Conservation (phyloP, 2,113 vertebrate species). For the Psittacula cyanocephala region DNA sequence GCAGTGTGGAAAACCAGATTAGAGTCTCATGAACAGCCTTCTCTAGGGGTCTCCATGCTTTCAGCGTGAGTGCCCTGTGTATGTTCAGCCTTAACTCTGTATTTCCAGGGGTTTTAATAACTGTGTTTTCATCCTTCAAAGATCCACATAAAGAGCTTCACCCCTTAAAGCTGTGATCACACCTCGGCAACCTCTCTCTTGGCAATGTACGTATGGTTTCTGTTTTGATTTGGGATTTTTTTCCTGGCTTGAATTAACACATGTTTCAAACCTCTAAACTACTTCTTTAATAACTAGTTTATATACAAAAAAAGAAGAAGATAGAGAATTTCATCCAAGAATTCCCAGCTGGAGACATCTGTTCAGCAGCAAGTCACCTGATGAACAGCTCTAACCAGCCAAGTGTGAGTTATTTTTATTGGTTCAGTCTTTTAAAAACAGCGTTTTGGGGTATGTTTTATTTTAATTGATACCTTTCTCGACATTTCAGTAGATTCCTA, state of each 20-base stretch:
- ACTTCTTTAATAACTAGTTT: constrained; percentile 45
- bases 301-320: background rate
- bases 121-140: constrained; percentile 4
- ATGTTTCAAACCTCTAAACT: constrained; percentile 1
- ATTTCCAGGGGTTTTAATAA: background rate
- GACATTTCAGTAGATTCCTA: background rate
- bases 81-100: background rate
- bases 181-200: constrained; percentile 30
- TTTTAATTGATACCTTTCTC: constrained; percentile 12
- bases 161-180: constrained; percentile 26
- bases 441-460: background rate
- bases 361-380: constrained; percentile 67
- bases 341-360: constrained; percentile 68
- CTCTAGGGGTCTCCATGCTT: background rate
- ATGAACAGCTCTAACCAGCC: constrained; percentile 69
- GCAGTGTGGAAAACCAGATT: background rate
- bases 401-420: constrained; percentile 75
- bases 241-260: constrained; percentile 42
- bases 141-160: constrained; percentile 1
- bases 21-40: background rate
- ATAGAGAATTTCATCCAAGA: constrained; percentile 36
- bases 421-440: constrained; percentile 75
- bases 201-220: background rate
- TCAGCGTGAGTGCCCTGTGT: background rate
- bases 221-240: background rate